These are phyloP conservation scores for Delia radicum DNA, from an alignment of 1,140 invertebrate species.

Conservation along the genomic window DNA sequence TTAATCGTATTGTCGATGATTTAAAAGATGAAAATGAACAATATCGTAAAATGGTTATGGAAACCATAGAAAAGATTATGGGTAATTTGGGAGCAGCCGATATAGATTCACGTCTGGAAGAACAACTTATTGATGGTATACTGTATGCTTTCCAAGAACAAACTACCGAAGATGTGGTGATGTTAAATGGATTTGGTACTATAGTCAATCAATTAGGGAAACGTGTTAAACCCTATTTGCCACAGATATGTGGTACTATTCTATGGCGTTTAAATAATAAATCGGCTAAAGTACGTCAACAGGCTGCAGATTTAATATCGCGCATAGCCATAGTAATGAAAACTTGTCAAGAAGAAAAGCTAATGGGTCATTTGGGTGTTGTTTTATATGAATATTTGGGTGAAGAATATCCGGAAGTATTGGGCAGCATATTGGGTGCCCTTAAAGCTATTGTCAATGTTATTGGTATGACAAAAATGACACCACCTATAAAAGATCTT, in stretches of 20 bases:
- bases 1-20: slow-evolving; percentile 97
- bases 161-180: slow-evolving; percentile 99
- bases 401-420: slow-evolving; percentile 98
- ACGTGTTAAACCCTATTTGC: slow-evolving; percentile 96
- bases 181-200: slow-evolving; percentile 99
- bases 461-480: slow-evolving; percentile 99
- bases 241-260: slow-evolving; percentile 99
- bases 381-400: slow-evolving; percentile 99
- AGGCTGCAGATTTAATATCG: slow-evolving; percentile 98
- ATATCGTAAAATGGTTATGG: slow-evolving; percentile 99
- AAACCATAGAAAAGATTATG: slow-evolving; percentile 99
- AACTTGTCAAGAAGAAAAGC: slow-evolving; percentile 98
- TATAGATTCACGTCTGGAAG: slow-evolving; percentile 95
- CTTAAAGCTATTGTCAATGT: slow-evolving; percentile 99
- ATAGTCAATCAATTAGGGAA: slow-evolving; percentile 98
- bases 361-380: slow-evolving; percentile 99
- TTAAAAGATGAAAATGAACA: slow-evolving; percentile 99
- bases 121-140: slow-evolving; percentile 99
- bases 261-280: slow-evolving; percentile 99
- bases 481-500: slow-evolving; percentile 98
- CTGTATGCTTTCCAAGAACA: slow-evolving; percentile 99
- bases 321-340: slow-evolving; percentile 99
- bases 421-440: slow-evolving; percentile 97
- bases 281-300: slow-evolving; percentile 98
- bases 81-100: slow-evolving; percentile 96